Evolutionary conservation across 2,113 vertebrate species (phyloP).

Genomic region (Blennius ocellaris): DNA sequence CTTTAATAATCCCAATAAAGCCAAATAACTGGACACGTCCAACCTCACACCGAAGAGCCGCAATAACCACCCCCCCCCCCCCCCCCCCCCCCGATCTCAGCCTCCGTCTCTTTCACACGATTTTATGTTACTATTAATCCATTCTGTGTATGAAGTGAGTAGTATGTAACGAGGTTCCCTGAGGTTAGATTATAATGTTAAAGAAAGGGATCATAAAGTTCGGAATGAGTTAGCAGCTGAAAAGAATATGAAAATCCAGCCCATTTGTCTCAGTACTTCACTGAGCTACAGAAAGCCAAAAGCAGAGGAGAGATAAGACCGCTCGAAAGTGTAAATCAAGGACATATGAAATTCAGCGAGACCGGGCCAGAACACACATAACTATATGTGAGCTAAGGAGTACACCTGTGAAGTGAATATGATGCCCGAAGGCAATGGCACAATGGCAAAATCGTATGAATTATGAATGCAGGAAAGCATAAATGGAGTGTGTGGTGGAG

Average conservation of each 20-base stretch:
- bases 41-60: not conserved
- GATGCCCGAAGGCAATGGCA: slow-evolving; percentile 45
- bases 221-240: not conserved
- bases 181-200: slow-evolving; percentile 7
- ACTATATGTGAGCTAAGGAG: slow-evolving; percentile 18
- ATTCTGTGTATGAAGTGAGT: slow-evolving; percentile 1
- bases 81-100: not conserved
- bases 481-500: slow-evolving; percentile 56
- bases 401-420: too few species aligned
- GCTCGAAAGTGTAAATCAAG: not conserved
- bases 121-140: slow-evolving; percentile 25
- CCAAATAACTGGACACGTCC: not conserved
- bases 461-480: slow-evolving; percentile 64
- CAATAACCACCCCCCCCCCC: not conserved
- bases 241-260: not conserved
- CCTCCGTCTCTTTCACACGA: not conserved
- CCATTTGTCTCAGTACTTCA: slow-evolving; percentile 2
- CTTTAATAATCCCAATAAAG: not conserved
- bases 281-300: not conserved
- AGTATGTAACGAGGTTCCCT: slow-evolving; percentile 32
- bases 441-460: slow-evolving; percentile 52
- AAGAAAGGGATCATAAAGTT: slow-evolving; percentile 12
- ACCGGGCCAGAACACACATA: slow-evolving; percentile 4
- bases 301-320: not conserved
- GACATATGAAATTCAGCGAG: slow-evolving; percentile 13